Evolutionary conservation across 1,140 invertebrate genomes (phyloP), one percentile per base, ranked within the genome.

Genomic region (Drosophila funebris): DNA sequence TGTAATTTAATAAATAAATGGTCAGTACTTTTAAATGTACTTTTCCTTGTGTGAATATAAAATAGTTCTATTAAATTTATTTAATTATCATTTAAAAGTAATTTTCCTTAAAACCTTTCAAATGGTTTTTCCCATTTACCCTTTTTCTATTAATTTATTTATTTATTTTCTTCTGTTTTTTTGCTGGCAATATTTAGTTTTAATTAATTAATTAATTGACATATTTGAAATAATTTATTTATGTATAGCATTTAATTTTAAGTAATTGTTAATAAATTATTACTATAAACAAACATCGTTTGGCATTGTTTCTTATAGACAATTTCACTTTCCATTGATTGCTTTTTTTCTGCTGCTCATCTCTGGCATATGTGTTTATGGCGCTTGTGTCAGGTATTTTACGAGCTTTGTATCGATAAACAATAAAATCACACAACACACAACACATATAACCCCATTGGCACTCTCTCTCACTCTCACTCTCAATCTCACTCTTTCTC

Each of bases 341-440:
- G 52, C 33, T 54, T 52, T 33, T 52, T 8, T 53, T 4, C 18
- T 31, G 60, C 29, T 46, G 50, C 76, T 52, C 57, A 58, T 44
- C 44, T 43, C 16, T 66, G 57, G 13, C 61, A 41, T 43, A 52
- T 62, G 74, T 66, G 53, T 60, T 74, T 53, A 46, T 24, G 33
- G 43, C 41, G 20, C 46, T 16, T 64, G 61, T 73, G 41, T 80
- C 82, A 85, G 82, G 82, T 87, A 70, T 88, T 84, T 85, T 88
- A 87, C 72, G 82, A 85, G 78, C 74, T 76, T 82, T 82, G 73
- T 88, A 82, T 87, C 73, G 82, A 87, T 82, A 87, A 87, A 87
- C 82, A 87, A 87, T 87, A 87, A 87, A 87, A 87, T 68, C 79
- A 76, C 50, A 69, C 74, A 78, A 39, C 22, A 60, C 50, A 68